Conservation (phyloP, 2,888 invertebrate species). For the Mesorhabditis belari region DNA sequence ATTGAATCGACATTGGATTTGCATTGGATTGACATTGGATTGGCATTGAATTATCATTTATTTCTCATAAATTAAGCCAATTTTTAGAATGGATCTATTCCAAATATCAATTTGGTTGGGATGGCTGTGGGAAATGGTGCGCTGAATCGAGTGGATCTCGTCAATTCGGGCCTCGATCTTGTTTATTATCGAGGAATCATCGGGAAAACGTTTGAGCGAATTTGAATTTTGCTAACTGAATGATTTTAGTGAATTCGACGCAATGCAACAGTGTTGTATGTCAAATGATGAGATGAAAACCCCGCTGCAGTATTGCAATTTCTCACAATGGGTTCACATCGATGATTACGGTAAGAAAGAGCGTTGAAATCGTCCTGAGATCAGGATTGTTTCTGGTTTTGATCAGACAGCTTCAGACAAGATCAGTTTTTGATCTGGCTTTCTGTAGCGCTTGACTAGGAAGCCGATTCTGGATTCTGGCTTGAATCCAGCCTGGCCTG, state of each 20-base stretch:
- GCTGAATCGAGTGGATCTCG: constrained; percentile 28
- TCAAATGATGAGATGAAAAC: constrained; percentile 10
- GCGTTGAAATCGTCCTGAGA: neutral
- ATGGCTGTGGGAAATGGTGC: constrained; percentile 51
- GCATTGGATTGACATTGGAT: too few relatives aligned
- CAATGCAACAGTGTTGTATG: constrained; percentile 21
- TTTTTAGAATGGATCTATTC: constrained; percentile 17
- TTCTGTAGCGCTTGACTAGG: too few relatives aligned
- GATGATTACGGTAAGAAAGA: constrained; percentile 12
- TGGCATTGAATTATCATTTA: neutral
- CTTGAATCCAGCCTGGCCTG: too few relatives aligned
- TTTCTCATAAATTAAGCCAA: neutral
- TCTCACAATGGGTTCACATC: constrained; percentile 23
- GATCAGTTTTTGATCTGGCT: too few relatives aligned
- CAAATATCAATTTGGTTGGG: constrained; percentile 35
- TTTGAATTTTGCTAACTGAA: neutral
- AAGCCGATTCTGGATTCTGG: too few relatives aligned
- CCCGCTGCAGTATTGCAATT: constrained; percentile 28
- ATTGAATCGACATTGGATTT: too few relatives aligned
- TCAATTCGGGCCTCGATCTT: constrained; percentile 37
- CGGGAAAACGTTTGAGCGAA: constrained; percentile 21
- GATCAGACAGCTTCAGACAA: too few relatives aligned
- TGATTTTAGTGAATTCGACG: constrained; percentile 22
- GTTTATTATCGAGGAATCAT: constrained; percentile 39
- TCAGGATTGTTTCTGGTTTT: too few relatives aligned